Evolutionary conservation across 2,888 invertebrate species (phyloP).

Genomic region (Chelonus formosanus): DNA sequence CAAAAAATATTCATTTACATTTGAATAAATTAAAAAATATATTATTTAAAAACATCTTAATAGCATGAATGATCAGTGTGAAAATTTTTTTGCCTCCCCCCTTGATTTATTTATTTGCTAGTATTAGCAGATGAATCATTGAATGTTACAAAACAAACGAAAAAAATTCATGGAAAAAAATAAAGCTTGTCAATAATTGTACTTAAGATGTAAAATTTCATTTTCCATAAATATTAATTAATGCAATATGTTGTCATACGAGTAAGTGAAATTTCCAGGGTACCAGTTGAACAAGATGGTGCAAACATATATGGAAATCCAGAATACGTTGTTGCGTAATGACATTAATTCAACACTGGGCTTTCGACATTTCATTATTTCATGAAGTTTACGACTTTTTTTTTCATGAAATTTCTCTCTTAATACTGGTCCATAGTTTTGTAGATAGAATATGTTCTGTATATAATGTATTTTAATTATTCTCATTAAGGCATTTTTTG

Average conservation of each 20-base stretch:
- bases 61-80: background rate
- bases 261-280: constrained; percentile 28
- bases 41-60: constrained; percentile 3
- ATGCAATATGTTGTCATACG: background rate
- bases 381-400: too few relatives aligned
- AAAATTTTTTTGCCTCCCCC: constrained; percentile 20
- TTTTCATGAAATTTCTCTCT: too few relatives aligned
- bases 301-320: constrained; percentile 29
- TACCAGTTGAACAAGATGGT: constrained; percentile 25
- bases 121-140: constrained; percentile 53
- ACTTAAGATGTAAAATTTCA: constrained; percentile 36
- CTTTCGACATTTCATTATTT: constrained; percentile 21
- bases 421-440: too few relatives aligned
- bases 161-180: constrained; percentile 51
- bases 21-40: too few relatives aligned
- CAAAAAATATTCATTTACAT: too few relatives aligned
- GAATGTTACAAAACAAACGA: constrained; percentile 50
- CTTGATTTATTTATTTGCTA: background rate
- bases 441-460: too few relatives aligned
- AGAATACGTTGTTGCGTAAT: constrained; percentile 18
- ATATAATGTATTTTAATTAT: background rate
- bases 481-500: constrained; percentile 55
- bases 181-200: constrained; percentile 62
- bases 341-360: constrained; percentile 10
- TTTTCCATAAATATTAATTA: constrained; percentile 14